phyloP scores from a whole-genome alignment of 2,888 invertebrate species.

The Pomacea canaliculata region DNA sequence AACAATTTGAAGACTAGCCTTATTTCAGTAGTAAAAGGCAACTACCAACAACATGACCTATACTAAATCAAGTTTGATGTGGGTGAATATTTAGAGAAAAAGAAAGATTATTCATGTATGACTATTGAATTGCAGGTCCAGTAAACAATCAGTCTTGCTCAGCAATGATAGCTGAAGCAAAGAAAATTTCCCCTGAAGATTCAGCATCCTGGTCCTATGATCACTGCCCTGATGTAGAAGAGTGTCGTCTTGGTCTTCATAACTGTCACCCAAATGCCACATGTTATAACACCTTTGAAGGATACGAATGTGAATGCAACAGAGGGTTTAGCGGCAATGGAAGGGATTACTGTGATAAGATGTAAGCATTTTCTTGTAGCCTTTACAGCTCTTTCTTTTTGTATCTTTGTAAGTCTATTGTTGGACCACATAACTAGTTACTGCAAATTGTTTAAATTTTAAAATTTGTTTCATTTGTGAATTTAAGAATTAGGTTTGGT shows the following conservation, averaged over 20 bases:
- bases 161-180: slow-evolving; percentile 3
- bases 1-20: no score
- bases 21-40: no score
- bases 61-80: no score
- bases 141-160: slow-evolving; percentile 14
- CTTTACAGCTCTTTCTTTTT: neutral
- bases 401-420: neutral
- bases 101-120: no score
- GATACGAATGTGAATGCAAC: slow-evolving; percentile 86
- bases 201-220: slow-evolving; percentile 84
- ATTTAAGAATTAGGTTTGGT: neutral
- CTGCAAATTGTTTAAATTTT: neutral
- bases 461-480: neutral
- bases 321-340: slow-evolving; percentile 91
- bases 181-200: slow-evolving; percentile 20
- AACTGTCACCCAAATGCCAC: slow-evolving; percentile 92
- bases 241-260: slow-evolving; percentile 88
- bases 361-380: slow-evolving; percentile 69
- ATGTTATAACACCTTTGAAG: slow-evolving; percentile 92
- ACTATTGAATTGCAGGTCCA: slow-evolving; percentile 5
- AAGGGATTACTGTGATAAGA: slow-evolving; percentile 83
- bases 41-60: no score
- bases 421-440: neutral
- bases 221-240: slow-evolving; percentile 89
- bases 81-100: no score